A percentile compares a stretch with the other conserved stretches of the same genome.
Evolutionary conservation across 2,797 vertebrate genomes (phyloP).

Genomic region (Calcarius lapponicus): DNA sequence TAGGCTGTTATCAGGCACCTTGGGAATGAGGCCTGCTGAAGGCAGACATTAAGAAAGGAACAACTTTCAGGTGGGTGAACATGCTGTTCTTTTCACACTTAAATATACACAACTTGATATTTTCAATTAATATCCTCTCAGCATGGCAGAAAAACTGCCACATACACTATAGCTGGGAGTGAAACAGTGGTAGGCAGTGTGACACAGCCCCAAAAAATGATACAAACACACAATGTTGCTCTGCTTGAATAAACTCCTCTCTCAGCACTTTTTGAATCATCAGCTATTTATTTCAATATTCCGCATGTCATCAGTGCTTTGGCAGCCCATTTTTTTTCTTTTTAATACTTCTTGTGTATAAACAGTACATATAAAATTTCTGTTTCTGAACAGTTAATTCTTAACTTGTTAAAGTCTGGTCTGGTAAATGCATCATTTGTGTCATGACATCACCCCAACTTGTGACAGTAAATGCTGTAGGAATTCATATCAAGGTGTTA

Average conservation of each 20-base stretch:
- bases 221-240: not conserved
- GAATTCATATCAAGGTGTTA: not conserved
- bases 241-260: not conserved
- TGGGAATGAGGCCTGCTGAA: not conserved
- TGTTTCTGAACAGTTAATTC: conserved; percentile 7
- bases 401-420: conserved; percentile 11
- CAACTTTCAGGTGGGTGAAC: not conserved
- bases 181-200: not conserved
- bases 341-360: conserved; percentile 43
- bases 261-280: not conserved
- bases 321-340: conserved; percentile 32
- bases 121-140: not conserved
- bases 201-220: not conserved
- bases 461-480: not conserved
- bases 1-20: not conserved
- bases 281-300: conserved; percentile 59
- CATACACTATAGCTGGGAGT: not conserved
- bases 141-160: not conserved
- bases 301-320: conserved; percentile 31
- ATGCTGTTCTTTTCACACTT: not conserved
- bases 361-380: conserved; percentile 10
- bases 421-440: not conserved
- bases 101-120: not conserved
- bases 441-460: conserved; percentile 26
- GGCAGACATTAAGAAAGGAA: not conserved